Base-by-base conservation (phyloP, 1,140 invertebrate genomes). In the Nebria ingens region DNA sequence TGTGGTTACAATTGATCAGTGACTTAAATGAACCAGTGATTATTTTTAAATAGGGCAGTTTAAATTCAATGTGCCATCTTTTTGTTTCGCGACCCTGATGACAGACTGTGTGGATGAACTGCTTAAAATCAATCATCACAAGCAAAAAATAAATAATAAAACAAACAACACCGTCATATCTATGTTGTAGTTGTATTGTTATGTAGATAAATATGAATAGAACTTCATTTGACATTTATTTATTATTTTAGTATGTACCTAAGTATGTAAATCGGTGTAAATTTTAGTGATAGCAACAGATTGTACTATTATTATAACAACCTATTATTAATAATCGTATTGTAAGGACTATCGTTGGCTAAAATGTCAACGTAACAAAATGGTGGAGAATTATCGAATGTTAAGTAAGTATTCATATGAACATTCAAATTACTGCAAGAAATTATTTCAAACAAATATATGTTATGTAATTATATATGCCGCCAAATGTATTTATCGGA, bases 151-250 rank as follows among this genome's bases (percentile, higher is more conserved):
- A n/a, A n/a, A n/a, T n/a, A n/a, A n/a, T n/a, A n/a, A n/a, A n/a
- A n/a, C n/a, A n/a, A n/a, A n/a, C n/a, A n/a, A n/a, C n/a, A 17
- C 34, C 9, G 49, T 20, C 53, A 56, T 53, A 34, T 34, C 42
- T 54, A 66, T 69, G 67, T 70, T 67, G 65, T 68, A 68, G 62
- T 61, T 70, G 65, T 69, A 69, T 68, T 68, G 68, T 70, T 70
- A 68, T 68, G 67, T 70, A 70, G 61, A 68, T 68, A 67, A 22
- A 57, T 54, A 59, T 62, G 59, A 62, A 4, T 9, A 45, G 40
- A 11, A 9, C 40, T 58, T 56, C 61, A 63, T n/a, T n/a, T n/a
- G n/a, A 58, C 61, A 63, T 59, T 68, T 68, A 68, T 67, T 69
- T 69, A 68, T 69, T 68, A 60, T 61, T 61, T 62, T 54, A 59